Conservation (phyloP, 2,888 invertebrate species). For the Proisotoma minuta region DNA sequence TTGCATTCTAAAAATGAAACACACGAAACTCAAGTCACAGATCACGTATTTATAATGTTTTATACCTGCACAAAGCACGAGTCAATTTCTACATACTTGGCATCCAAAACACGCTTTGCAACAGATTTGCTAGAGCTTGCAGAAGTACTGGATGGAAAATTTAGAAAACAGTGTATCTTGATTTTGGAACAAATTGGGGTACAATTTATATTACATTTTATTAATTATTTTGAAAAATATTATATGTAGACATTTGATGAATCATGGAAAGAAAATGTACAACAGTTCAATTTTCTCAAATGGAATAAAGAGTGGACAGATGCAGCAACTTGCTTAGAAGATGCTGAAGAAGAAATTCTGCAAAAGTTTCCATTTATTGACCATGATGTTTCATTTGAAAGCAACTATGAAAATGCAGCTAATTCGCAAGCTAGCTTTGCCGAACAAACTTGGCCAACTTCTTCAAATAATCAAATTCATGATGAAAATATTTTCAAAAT, state of each 20-base stretch:
- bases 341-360: background rate
- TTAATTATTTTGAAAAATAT: background rate
- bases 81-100: slow-evolving; percentile 21
- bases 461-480: background rate
- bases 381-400: too few relatives aligned
- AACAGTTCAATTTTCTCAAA: slow-evolving; percentile 25
- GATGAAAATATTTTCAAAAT: slow-evolving; percentile 12
- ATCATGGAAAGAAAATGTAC: slow-evolving; percentile 25
- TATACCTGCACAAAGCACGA: slow-evolving; percentile 23
- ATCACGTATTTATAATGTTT: slow-evolving; percentile 25
- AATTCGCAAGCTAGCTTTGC: slow-evolving; percentile 6
- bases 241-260: slow-evolving; percentile 23
- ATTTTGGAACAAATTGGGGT: slow-evolving; percentile 25
- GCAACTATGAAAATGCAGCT: background rate
- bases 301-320: slow-evolving; percentile 33
- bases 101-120: slow-evolving; percentile 30
- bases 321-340: slow-evolving; percentile 6
- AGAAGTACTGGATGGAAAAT: slow-evolving; percentile 12
- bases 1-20: slow-evolving; percentile 4
- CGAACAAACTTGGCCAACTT: background rate
- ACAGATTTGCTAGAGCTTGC: slow-evolving; percentile 25
- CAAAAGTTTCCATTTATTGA: background rate
- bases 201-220: background rate
- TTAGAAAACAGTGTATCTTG: slow-evolving; percentile 13
- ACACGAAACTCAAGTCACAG: slow-evolving; percentile 20